These are phyloP conservation scores for Calephelis perditalis DNA, from an alignment of 2,888 invertebrate genomes.

Conservation along the genomic window DNA sequence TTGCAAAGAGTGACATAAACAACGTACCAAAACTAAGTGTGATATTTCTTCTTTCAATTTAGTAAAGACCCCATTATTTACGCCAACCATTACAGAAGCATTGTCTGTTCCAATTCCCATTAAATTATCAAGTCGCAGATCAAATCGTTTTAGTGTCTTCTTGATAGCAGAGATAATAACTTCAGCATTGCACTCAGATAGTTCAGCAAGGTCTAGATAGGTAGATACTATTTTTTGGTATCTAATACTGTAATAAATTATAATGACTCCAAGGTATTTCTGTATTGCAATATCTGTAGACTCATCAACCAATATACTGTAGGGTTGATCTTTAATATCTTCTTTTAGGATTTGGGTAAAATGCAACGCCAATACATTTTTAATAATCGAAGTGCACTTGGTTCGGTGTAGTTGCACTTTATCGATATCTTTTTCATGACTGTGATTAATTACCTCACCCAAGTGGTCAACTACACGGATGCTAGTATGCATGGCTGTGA, in stretches of 20 bases:
- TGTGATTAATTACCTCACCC: not conserved
- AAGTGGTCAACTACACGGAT: not conserved
- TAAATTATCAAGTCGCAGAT: constrained; percentile 4
- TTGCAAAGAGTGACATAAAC: constrained; percentile 9
- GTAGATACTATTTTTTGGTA: constrained; percentile 4
- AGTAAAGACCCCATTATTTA: constrained; percentile 3
- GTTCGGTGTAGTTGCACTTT: not conserved
- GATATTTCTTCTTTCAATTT: constrained; percentile 6
- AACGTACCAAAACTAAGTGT: constrained; percentile 1
- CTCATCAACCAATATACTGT: constrained; percentile 1
- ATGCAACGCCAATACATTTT: not conserved
- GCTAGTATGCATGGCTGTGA: not conserved
- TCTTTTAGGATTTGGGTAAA: not conserved
- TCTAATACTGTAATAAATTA: constrained; percentile 13
- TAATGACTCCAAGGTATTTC: not conserved
- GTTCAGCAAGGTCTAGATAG: constrained; percentile 9
- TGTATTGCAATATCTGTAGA: constrained; percentile 11
- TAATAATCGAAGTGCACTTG: not conserved
- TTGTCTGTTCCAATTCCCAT: not conserved
- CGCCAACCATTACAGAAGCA: constrained; percentile 9
- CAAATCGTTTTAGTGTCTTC: not conserved
- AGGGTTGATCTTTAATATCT: not conserved
- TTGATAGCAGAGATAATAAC: constrained; percentile 8
- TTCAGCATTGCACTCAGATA: not conserved
- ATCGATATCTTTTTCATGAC: not conserved